A percentile compares a stretch with the other conserved stretches of the same genome.
Conservation (phyloP, 2,888 invertebrate species). For the Horisme vitalbata region DNA sequence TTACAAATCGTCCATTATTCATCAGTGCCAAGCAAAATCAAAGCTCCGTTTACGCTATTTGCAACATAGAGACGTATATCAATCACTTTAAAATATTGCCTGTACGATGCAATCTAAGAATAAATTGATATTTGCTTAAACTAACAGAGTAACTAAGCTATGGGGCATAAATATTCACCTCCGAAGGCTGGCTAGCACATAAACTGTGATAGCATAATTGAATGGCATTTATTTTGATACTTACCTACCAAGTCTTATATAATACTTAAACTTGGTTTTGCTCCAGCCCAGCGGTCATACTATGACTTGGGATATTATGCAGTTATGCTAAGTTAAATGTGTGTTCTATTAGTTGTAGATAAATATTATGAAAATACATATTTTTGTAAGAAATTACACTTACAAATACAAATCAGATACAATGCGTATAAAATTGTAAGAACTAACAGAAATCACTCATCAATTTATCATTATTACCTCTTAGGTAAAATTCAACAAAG, state of each 20-base stretch:
- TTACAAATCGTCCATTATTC: background rate
- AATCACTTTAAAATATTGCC: conserved; percentile 4
- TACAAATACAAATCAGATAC: too few species aligned
- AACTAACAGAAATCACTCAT: too few species aligned
- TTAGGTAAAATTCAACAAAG: too few species aligned
- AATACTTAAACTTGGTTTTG: conserved; percentile 19
- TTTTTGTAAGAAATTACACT: too few species aligned
- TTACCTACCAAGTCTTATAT: conserved; percentile 25
- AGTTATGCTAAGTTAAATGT: background rate
- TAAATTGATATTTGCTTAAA: conserved; percentile 24
- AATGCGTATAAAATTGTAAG: too few species aligned
- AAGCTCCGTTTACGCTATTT: conserved; percentile 8
- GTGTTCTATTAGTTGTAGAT: too few species aligned
- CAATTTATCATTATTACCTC: too few species aligned
- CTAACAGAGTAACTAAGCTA: conserved; percentile 23
- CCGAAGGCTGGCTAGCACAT: conserved; percentile 23
- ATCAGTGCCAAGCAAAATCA: conserved; percentile 8
- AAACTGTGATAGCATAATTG: conserved; percentile 24
- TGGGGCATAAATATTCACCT: conserved; percentile 23
- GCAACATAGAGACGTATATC: conserved; percentile 2
- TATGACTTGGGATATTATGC: conserved; percentile 1
- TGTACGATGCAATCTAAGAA: conserved; percentile 11
- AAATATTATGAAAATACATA: too few species aligned
- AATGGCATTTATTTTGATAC: conserved; percentile 27
- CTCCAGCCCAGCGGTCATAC: conserved; percentile 9